Conservation (phyloP, 2,888 invertebrate genomes). For the Oscheius onirici region DNA sequence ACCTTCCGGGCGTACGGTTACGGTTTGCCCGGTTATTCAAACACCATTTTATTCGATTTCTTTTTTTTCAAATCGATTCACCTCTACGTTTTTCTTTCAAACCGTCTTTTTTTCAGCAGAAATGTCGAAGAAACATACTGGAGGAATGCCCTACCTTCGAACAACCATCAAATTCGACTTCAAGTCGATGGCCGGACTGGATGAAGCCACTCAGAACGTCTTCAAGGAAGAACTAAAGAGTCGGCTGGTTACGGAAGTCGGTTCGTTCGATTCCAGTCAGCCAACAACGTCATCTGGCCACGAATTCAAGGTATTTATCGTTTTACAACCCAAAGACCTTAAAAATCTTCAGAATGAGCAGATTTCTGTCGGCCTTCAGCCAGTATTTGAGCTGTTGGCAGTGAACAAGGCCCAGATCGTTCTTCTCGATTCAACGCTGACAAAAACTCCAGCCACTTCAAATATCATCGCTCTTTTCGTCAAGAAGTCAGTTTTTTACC, state of each 20-base stretch:
- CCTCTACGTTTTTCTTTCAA: no score
- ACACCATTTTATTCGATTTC: not conserved
- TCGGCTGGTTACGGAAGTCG: not conserved
- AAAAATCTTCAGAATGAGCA: slow-evolving; percentile 26
- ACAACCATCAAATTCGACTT: slow-evolving; percentile 36
- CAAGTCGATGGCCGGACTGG: slow-evolving; percentile 5
- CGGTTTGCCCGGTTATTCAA: no score
- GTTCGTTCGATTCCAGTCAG: not conserved
- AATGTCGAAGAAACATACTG: slow-evolving; percentile 33
- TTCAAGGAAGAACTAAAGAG: slow-evolving; percentile 16
- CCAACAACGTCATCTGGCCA: not conserved
- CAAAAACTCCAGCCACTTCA: not conserved
- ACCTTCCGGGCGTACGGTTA: no score
- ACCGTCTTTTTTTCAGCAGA: not conserved
- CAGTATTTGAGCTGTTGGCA: slow-evolving; percentile 17
- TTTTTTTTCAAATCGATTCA: not conserved
- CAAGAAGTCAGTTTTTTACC: slow-evolving; percentile 8
- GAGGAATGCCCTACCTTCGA: slow-evolving; percentile 37
- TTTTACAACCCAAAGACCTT: not conserved
- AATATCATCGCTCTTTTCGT: slow-evolving; percentile 15
- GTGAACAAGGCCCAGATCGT: not conserved
- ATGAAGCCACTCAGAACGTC: not conserved
- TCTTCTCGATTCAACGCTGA: slow-evolving; percentile 2
- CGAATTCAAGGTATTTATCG: slow-evolving; percentile 7
- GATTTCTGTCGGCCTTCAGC: slow-evolving; percentile 25